Base-by-base conservation (phyloP, 2,797 vertebrate genomes). In the Pseudochaenichthys georgianus region DNA sequence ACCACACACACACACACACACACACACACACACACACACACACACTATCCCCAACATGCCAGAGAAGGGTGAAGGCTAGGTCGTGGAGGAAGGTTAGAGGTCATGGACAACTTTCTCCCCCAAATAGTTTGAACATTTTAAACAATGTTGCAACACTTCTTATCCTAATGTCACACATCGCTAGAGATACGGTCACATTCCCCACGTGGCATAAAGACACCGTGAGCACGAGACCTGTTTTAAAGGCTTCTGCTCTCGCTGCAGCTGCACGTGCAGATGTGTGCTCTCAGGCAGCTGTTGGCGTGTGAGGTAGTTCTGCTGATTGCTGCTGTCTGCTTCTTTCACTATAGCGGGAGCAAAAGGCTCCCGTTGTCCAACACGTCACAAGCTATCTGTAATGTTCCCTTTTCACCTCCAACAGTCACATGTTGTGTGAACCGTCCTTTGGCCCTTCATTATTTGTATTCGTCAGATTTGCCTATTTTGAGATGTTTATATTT, bases 31-130 rank as follows among this genome's bases (percentile, higher is more conserved):
- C n/a, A 50, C 13, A n/a, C 47, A 28, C 28, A 48, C 13, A 53
- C 58, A 23, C 15, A 48, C 12, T 31, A 54, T 23, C 17, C 42
- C 19, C 4, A 21, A 41, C 16, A 42, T 13, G 16, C 15, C 3
- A 11, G 81, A 8, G 34, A 34, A 34, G 81, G 88, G 85, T 94
- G 92, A 94, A 93, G 91, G 85, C 80, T 80, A 91, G 91, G 91
- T 93, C 89, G 86, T 84, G 83, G 85, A 53, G 51, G 78, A 61
- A 80, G 90, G 92, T 92, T 80, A 93, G 92, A 91, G 91, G 91
- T 90, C 87, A 91, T 13, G 76, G 85, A 81, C 80, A 87, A 93
- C 93, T 93, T 93, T 93, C 92, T 90, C 91, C 43, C 38, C 34
- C 11, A 53, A 7, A n/a, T 5, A 21, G 21, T 10, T n/a, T 65